Conservation (phyloP, 1,140 invertebrate species). For the Drosophila biarmipes region DNA sequence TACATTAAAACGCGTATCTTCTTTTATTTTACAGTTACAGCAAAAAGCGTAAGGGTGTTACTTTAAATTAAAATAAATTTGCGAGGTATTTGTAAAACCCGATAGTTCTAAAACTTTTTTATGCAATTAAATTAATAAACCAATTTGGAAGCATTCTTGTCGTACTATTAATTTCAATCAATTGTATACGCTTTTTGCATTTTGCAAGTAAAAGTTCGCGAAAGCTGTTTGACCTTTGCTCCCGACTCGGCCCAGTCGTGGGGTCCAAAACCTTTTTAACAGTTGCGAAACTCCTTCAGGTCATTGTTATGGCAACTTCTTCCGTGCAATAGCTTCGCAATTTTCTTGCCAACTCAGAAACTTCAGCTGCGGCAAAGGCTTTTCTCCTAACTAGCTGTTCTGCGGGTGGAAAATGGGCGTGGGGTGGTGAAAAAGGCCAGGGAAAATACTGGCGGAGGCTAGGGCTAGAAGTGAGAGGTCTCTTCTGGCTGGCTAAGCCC, state of each 20-base stretch:
- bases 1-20: neutral
- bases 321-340: conserved; percentile 73
- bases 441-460: conserved; percentile 5
- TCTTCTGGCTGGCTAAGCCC: conserved; percentile 64
- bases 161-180: neutral
- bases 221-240: conserved; percentile 48
- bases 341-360: conserved; percentile 75
- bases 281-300: conserved; percentile 37
- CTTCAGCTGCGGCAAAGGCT: conserved; percentile 72
- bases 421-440: neutral
- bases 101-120: too few relatives aligned
- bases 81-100: too few relatives aligned
- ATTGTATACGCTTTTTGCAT: neutral
- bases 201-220: conserved; percentile 20
- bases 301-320: conserved; percentile 74
- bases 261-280: conserved; percentile 53
- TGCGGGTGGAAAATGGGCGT: conserved; percentile 13
- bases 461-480: conserved; percentile 26
- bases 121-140: too few relatives aligned
- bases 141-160: too few relatives aligned
- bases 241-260: conserved; percentile 8
- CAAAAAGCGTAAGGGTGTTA: too few relatives aligned
- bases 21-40: too few relatives aligned
- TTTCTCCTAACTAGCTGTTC: conserved; percentile 67
- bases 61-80: neutral